These are phyloP conservation scores for Sebastes schlegelii DNA, from an alignment of 2,113 vertebrate species.

Conservation along the genomic window DNA sequence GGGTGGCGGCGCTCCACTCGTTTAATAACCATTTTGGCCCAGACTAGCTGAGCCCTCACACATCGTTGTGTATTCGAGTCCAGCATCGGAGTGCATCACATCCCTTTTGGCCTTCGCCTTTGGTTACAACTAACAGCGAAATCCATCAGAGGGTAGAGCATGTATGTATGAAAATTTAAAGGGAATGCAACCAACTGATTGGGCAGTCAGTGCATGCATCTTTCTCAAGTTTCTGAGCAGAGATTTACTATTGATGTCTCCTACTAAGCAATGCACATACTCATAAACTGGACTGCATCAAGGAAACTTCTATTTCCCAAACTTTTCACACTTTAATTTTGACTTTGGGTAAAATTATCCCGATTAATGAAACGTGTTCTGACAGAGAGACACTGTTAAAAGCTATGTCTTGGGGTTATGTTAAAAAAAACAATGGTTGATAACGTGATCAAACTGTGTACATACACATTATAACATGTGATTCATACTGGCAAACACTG, in stretches of 20 bases:
- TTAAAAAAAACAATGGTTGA: not conserved
- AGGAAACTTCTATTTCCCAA: not conserved
- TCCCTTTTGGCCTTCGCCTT: constrained; percentile 15
- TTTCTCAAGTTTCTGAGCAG: constrained; percentile 8
- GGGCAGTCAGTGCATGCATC: constrained; percentile 1
- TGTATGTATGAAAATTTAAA: constrained; percentile 28
- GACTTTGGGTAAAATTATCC: not conserved
- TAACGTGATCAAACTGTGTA: not conserved
- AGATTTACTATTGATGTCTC: not conserved
- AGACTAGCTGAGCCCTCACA: not conserved
- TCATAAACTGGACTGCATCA: not conserved
- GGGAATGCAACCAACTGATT: constrained; percentile 16
- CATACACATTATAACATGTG: not conserved
- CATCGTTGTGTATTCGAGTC: constrained; percentile 20
- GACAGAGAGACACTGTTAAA: not conserved
- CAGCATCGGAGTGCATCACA: not conserved
- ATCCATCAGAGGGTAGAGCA: constrained; percentile 10
- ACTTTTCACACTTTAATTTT: not conserved
- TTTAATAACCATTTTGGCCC: not conserved
- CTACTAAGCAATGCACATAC: not conserved
- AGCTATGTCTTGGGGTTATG: not conserved
- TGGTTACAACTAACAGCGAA: constrained; percentile 1
- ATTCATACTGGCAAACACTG: not conserved
- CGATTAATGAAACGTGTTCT: not conserved
- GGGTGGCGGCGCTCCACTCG: not conserved